Evolutionary conservation across 2,888 invertebrate species (phyloP), one percentile per base, ranked within the genome.

Genomic region (Junonia oenone): DNA sequence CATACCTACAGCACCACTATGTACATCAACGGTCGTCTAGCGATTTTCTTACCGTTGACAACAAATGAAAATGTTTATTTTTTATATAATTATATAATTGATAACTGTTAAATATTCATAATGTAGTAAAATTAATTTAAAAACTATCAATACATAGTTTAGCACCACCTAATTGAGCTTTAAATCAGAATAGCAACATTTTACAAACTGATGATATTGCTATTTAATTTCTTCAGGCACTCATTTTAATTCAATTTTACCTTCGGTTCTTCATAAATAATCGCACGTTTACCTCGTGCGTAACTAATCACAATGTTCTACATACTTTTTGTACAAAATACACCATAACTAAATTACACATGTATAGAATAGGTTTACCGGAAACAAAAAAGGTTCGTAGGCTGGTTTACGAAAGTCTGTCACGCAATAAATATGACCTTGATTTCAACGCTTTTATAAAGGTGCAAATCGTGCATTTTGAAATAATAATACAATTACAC

Each of bases 401-500:
- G 22, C 19, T 38, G 13, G 14, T 38, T 51, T 35, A n/a, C n/a
- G 33, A 47, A n/a, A 14, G 40, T 31, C 40, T 26, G 40, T 43
- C 51, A 22, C 33, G 51, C 51, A 50, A 57, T 45, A 8, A 17
- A 5, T 31, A 26, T 27, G 58, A 48, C 58, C 58, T 58, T 31
- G 55, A 19, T 45, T 31, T 31, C 17, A 47, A 51, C 40, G 31
- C 40, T 46, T 47, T 45, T 51, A 45, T 37, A 29, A 38, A 43
- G n/a, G 38, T 40, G 43, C 47, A 43, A 51, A 43, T 51, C 51
- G 54, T 55, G 54, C 43, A 31, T 50, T 37, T 31, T 27, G 40
- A 51, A 56, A 47, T 51, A 50, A 54, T 47, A 27, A 33, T 22
- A 35, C 19, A 37, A 4, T 59, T 59, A 45, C 58, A 52, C 55